phyloP scores from a whole-genome alignment of 2,888 invertebrate genomes.

The Orchesellides sinensis region DNA sequence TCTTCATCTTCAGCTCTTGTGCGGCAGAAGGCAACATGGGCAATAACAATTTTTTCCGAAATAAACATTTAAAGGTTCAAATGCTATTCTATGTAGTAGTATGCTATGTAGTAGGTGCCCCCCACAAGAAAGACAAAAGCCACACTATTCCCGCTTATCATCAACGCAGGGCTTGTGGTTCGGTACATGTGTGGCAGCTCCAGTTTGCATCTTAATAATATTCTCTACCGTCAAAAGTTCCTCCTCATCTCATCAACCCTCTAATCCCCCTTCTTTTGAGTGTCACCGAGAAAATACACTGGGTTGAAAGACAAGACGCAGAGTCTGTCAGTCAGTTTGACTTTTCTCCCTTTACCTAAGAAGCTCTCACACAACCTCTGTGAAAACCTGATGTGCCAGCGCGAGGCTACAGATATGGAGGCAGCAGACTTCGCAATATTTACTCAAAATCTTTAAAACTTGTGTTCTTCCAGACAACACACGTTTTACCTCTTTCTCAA shows the following conservation, averaged over 20 bases:
- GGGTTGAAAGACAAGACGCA: constrained; percentile 39
- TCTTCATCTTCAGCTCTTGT: too few species aligned
- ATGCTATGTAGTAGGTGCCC: too few species aligned
- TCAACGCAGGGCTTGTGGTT: too few species aligned
- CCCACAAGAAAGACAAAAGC: background rate
- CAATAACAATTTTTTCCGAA: too few species aligned
- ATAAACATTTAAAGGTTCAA: too few species aligned
- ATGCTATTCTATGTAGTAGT: too few species aligned
- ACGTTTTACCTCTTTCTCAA: background rate
- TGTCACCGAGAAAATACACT: background rate
- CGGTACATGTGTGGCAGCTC: too few species aligned
- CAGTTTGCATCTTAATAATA: constrained; percentile 23
- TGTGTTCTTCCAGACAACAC: background rate
- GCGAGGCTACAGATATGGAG: background rate
- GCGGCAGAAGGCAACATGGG: too few species aligned
- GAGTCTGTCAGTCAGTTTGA: constrained; percentile 23
- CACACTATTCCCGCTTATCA: constrained; percentile 28
- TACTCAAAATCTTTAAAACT: constrained; percentile 6
- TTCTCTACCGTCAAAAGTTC: background rate
- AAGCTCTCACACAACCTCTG: background rate
- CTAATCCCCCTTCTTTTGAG: constrained; percentile 16
- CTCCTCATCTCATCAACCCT: too few species aligned
- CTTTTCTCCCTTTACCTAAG: background rate
- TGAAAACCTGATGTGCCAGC: background rate
- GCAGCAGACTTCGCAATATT: constrained; percentile 7